Base-by-base conservation (phyloP, 1,140 invertebrate genomes). In the Tetramorium parvispinum region DNA sequence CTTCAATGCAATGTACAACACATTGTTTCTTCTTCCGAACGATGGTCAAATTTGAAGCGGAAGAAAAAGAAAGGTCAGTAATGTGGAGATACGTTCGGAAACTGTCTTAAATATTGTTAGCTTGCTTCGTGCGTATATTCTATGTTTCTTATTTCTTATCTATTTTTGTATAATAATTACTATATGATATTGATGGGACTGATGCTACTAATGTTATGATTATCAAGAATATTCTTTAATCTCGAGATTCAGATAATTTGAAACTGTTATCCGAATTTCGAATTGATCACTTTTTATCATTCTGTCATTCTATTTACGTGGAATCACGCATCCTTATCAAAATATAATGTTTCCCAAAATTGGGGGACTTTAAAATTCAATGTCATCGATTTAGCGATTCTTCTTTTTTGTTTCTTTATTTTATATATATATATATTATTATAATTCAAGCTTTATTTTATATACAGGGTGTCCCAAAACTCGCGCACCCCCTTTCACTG, bases 91-190 rank as follows among this genome's bases (percentile, higher is more conserved):
- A 49, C 6, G 24, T n/a, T 7, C 18, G 73, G 21, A 76, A 43
- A 61, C 11, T 8, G 49, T 16, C 27, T 49, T 51, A 32, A 40
- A 18, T 55, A 32, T 59, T 66, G 18, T 43, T 70, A 53, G 46
- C 21, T 10, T 21, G 66, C 78, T 81, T 79, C 68, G 57, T 49
- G 68, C 65, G 49, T 51, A 63, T 13, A 49, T 46, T 46, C 3
- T 13, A n/a, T 53, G 51, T 53, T n/a, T 53, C 4, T 53, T n/a
- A 13, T 49, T 40, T 59, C 37, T 83, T 13, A 18, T 90, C 86
- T 90, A 90, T 90, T 90, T 90, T 71, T 71, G 71, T 90, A 85
- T 90, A 90, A 63, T 76, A 37, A 3, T 63, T 63, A 37, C 16
- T 4, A 6, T 51, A 51, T 63, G 46, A 0, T n/a, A 18, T n/a